Conservation (phyloP, 2,888 invertebrate species). For the Cepaea hortensis region DNA sequence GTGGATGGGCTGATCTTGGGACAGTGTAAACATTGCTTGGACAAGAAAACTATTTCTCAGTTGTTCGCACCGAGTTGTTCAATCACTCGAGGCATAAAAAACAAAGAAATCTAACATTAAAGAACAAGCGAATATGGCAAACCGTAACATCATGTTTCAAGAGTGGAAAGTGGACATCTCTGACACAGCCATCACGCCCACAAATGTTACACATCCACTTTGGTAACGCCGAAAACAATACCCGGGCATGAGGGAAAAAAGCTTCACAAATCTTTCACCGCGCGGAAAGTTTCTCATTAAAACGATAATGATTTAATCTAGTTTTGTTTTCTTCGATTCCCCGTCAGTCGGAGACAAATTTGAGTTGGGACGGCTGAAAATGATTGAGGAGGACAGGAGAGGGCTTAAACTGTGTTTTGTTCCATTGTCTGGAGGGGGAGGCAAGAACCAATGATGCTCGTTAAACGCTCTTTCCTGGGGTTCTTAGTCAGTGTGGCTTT, state of each 20-base stretch:
- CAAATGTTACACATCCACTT: constrained; percentile 32
- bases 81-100: too few relatives aligned
- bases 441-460: constrained; percentile 30
- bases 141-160: not conserved
- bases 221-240: not conserved
- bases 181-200: constrained; percentile 1
- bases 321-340: constrained; percentile 16
- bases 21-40: too few relatives aligned
- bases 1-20: too few relatives aligned
- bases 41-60: too few relatives aligned
- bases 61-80: too few relatives aligned
- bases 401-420: constrained; percentile 11
- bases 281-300: constrained; percentile 36
- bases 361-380: constrained; percentile 13
- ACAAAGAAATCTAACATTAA: too few relatives aligned
- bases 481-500: constrained; percentile 35
- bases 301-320: constrained; percentile 41
- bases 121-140: not conserved
- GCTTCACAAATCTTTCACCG: not conserved
- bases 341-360: constrained; percentile 31
- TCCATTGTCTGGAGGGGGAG: constrained; percentile 33
- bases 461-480: constrained; percentile 34
- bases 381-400: constrained; percentile 32
- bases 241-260: not conserved
- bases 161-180: constrained; percentile 12